phyloP scores from a whole-genome alignment of 2,113 vertebrate species.

The Cnemophilus loriae region DNA sequence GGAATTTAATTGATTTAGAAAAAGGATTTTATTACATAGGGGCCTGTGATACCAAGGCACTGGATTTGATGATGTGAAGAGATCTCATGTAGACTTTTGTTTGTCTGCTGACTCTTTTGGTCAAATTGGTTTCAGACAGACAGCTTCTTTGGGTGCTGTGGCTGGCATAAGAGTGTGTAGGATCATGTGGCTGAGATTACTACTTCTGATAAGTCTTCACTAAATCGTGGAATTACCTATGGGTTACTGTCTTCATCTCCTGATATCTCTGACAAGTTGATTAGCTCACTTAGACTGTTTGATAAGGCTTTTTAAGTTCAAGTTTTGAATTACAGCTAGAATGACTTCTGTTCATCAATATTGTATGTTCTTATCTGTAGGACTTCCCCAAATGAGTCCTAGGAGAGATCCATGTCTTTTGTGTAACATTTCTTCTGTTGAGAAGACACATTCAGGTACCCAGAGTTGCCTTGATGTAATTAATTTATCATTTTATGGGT shows the following conservation, averaged over 20 bases:
- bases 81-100: not conserved
- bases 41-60: not conserved
- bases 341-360: not conserved
- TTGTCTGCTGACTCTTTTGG: not conserved
- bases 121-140: not conserved
- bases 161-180: not conserved
- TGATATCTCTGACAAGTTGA: not conserved
- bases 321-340: not conserved
- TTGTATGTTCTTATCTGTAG: not conserved
- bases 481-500: not conserved
- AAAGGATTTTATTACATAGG: not conserved
- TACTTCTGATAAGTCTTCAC: not conserved
- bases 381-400: not conserved
- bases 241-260: not conserved
- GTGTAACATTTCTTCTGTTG: not conserved
- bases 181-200: not conserved
- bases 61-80: not conserved
- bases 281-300: not conserved
- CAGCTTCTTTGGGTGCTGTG: not conserved
- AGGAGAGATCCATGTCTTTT: not conserved
- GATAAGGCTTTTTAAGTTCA: not conserved
- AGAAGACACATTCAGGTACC: not conserved
- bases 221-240: not conserved
- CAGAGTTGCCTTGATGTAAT: not conserved
- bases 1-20: not conserved